Evolutionary conservation across 1,140 invertebrate genomes (phyloP), one percentile per base, ranked within the genome.

Genomic region (Drosophila punjabiensis): DNA sequence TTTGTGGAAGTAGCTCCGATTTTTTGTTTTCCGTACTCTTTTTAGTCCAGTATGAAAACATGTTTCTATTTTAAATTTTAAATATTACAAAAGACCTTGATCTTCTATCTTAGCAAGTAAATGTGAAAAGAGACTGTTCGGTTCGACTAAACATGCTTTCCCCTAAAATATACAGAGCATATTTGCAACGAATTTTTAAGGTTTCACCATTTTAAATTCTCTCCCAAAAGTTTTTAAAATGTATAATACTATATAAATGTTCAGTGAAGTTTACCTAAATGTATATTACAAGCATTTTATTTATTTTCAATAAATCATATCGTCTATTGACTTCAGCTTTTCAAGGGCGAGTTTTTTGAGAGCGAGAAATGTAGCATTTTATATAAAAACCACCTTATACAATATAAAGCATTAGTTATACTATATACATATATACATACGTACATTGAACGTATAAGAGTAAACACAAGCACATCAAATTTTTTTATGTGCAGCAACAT

Each of bases 1-100:
- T 32, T 30, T 47, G 10, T 14, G 24, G 30, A 52, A 53, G 2
- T 37, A 24, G 28, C 14, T 55, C 20, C 6, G 5, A 24, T 24
- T 24, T 6, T 6, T 35, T 20, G 24, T 67, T 74, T 35, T 35
- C 3, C 7, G 52, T 56, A 32, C 39, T n/a, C 61, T 75, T 85
- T 53, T 82, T 89, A 48, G n/a, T 50, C 82, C 79, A 89, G 52
- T 85, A 90, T n/a, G 76, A 80, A 77, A 89, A 85, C 86, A 89
- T 56, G 13, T 16, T 85, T 18, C 1, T 24, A 24, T 32, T 81
- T 20, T 24, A 13, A 18, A 45, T 45, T 62, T 7, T 13, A 32
- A 62, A 14, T 45, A 45, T 35, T 33, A 43, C 20, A 56, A 45
- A 82, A 68, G 69, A 81, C 83, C 83, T 86, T 82, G 63, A 82